Evolutionary conservation across 2,113 vertebrate genomes (phyloP).

Genomic region (Leptodactylus fuscus): DNA sequence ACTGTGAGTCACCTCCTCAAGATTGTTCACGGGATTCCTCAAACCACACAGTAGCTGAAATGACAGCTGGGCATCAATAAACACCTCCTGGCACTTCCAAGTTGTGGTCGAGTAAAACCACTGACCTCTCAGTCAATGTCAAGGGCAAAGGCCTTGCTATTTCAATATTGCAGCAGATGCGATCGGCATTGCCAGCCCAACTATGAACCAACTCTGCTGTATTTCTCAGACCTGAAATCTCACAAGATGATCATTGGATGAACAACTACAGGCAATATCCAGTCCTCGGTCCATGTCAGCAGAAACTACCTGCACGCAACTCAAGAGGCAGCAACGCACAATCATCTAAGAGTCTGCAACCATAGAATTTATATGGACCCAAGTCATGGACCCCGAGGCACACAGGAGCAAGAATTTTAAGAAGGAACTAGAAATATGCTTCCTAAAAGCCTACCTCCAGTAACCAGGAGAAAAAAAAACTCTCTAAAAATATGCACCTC

Average conservation of each 20-base stretch:
- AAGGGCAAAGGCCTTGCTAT: background rate
- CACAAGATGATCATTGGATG: too few species aligned
- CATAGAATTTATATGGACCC: background rate
- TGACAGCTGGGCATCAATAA: slow-evolving; percentile 38
- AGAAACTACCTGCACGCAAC: too few species aligned
- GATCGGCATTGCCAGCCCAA: background rate
- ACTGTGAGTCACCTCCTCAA: slow-evolving; percentile 10
- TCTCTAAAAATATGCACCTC: too few species aligned
- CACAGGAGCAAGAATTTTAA: too few species aligned
- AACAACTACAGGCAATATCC: too few species aligned
- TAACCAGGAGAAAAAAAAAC: too few species aligned
- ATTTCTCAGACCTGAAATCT: background rate
- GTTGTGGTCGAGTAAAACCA: slow-evolving; percentile 39
- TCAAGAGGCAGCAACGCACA: background rate
- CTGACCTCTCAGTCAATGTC: slow-evolving; percentile 24
- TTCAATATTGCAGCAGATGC: background rate
- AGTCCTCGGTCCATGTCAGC: too few species aligned
- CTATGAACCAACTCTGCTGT: background rate
- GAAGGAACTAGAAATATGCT: too few species aligned
- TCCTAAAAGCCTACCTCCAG: too few species aligned
- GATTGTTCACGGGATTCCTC: slow-evolving; percentile 30
- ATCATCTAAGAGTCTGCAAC: too few species aligned
- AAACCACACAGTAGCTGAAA: slow-evolving; percentile 27
- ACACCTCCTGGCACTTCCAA: slow-evolving; percentile 34
- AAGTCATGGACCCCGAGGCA: too few species aligned